Conservation (phyloP, 2,888 invertebrate genomes). For the Nemoura dubitans region DNA sequence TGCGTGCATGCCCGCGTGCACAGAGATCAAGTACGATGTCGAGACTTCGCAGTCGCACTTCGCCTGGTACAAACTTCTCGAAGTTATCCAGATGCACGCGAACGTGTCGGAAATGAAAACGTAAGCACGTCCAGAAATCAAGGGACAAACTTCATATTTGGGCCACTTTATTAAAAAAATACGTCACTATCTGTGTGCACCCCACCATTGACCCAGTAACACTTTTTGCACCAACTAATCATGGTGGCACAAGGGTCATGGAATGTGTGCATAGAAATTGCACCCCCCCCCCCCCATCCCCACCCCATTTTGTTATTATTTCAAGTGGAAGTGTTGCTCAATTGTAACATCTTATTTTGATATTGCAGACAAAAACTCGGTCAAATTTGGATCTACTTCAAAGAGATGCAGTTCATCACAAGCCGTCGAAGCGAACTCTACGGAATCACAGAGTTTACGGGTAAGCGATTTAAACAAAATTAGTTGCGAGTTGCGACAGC, state of each 20-base stretch:
- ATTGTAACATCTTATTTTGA: not conserved
- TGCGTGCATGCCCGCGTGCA: slow-evolving; percentile 72
- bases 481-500: slow-evolving; percentile 13
- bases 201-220: too few species aligned
- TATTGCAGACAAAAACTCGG: slow-evolving; percentile 64
- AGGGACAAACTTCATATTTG: slow-evolving; percentile 1
- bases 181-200: too few species aligned
- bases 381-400: slow-evolving; percentile 75
- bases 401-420: slow-evolving; percentile 75
- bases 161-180: too few species aligned
- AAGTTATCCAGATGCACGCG: not conserved
- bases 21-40: slow-evolving; percentile 75
- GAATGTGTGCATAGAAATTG: too few species aligned
- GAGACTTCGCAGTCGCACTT: slow-evolving; percentile 78
- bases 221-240: too few species aligned
- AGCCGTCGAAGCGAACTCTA: slow-evolving; percentile 74
- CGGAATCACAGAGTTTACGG: slow-evolving; percentile 73
- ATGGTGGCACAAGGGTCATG: too few species aligned
- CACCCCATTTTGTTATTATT: too few species aligned
- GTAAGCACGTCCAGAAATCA: not conserved
- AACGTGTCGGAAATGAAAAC: not conserved
- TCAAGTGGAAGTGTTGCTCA: too few species aligned
- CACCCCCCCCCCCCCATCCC: too few species aligned
- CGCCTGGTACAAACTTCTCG: slow-evolving; percentile 66
- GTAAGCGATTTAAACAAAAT: slow-evolving; percentile 56